Percentiles rank a stretch among this genome's conserved stretches.
Evolutionary conservation across 2,113 vertebrate genomes (phyloP).

Genomic region (Apaloderma vittatum): DNA sequence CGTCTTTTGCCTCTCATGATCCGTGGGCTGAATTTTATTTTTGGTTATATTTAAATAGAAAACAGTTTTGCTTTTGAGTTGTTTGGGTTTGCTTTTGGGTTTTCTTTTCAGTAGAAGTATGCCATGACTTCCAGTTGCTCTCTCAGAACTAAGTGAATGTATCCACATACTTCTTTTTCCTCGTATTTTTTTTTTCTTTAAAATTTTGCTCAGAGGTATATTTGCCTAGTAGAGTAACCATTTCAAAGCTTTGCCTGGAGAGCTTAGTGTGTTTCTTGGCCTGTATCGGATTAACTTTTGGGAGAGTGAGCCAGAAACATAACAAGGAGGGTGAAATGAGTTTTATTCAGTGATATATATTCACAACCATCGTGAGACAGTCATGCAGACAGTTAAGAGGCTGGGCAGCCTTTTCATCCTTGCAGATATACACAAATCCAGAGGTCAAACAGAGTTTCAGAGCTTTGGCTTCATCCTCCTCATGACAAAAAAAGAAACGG

Average conservation of each 20-base stretch:
- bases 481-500: background rate
- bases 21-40: background rate
- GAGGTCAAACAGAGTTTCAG: background rate
- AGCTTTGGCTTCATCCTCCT: background rate
- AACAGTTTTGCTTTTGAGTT: background rate
- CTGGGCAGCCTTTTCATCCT: background rate
- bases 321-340: background rate
- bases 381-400: background rate
- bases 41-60: background rate
- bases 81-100: background rate
- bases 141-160: background rate
- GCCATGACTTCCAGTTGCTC: background rate
- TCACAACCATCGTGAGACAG: background rate
- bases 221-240: background rate
- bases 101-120: background rate
- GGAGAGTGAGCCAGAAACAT: background rate
- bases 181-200: background rate
- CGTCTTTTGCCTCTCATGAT: background rate
- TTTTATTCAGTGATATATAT: background rate
- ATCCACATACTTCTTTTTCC: accelerated
- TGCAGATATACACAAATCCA: background rate
- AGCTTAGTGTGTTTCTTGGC: background rate
- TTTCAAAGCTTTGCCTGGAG: background rate
- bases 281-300: background rate
- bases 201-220: background rate